Percentiles rank a stretch among this genome's conserved stretches.
These are phyloP conservation scores for Cepaea nemoralis DNA, from an alignment of 1,140 invertebrate species.

Conservation along the genomic window DNA sequence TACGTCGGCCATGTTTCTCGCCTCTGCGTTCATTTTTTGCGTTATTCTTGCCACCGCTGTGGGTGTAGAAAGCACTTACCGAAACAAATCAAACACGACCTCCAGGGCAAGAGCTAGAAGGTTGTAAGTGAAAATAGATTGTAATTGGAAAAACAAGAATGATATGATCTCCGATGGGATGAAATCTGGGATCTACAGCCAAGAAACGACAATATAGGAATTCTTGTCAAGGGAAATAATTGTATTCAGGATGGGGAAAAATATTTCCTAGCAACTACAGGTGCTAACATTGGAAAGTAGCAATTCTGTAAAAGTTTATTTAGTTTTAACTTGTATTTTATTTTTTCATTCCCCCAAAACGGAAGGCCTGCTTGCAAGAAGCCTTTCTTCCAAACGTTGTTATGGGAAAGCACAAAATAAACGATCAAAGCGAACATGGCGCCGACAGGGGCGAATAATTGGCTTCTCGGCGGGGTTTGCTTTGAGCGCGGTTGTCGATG, in stretches of 20 bases:
- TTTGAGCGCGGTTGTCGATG: background rate
- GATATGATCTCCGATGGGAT: background rate
- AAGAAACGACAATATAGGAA: background rate
- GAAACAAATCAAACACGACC: conserved; percentile 3
- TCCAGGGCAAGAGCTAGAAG: background rate
- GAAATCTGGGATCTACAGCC: background rate
- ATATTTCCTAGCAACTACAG: no score
- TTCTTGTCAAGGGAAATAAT: no score
- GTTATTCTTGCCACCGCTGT: background rate
- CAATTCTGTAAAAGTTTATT: no score
- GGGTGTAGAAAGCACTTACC: background rate
- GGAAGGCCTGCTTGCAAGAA: background rate
- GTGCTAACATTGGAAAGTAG: no score
- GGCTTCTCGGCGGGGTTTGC: background rate
- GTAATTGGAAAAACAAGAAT: background rate
- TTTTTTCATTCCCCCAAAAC: no score
- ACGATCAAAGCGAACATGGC: background rate
- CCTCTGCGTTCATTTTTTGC: background rate
- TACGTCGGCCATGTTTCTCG: background rate
- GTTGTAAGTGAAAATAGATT: background rate
- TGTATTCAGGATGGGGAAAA: no score
- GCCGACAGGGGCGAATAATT: background rate
- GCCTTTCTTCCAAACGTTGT: background rate
- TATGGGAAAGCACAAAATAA: background rate
- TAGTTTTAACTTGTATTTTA: no score